Conservation (phyloP, 30 jellyfish, hydroid and myxozoan species). For the Cassiopea xamachana region DNA sequence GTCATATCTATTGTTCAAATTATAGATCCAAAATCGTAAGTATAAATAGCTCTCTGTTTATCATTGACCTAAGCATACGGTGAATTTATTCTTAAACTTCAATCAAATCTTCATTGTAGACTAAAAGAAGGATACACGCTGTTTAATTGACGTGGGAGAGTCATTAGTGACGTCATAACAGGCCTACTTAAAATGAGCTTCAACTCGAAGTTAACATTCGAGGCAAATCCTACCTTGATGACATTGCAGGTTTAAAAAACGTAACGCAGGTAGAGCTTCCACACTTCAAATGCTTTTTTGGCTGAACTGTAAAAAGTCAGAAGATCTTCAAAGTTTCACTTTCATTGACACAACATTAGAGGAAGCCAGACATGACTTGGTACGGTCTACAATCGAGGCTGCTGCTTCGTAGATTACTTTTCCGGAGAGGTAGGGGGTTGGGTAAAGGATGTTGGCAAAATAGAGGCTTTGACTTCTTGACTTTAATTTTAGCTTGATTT, state of each 20-base stretch:
- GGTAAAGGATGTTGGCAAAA: too few relatives aligned
- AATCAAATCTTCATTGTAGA: neutral
- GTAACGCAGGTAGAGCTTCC: neutral
- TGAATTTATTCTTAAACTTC: too few relatives aligned
- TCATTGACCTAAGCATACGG: too few relatives aligned
- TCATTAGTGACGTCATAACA: neutral
- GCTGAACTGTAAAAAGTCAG: neutral
- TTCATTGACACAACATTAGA: neutral
- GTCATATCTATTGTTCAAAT: too few relatives aligned
- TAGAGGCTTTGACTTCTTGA: too few relatives aligned
- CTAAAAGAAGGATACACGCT: neutral
- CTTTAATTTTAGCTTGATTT: too few relatives aligned
- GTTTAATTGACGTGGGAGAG: neutral
- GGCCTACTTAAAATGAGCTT: neutral
- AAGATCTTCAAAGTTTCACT: neutral
- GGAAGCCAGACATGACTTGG: conserved; percentile 18
- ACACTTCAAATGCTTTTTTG: neutral
- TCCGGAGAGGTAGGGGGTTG: too few relatives aligned
- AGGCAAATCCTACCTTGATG: neutral
- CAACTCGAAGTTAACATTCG: neutral
- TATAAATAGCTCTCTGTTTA: too few relatives aligned
- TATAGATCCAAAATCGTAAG: too few relatives aligned
- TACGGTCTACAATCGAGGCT: conserved; percentile 11
- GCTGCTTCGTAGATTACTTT: neutral
- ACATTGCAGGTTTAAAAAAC: neutral